A percentile compares a stretch with the other conserved stretches of the same genome.
Evolutionary conservation across 1,140 invertebrate species (phyloP).

Genomic region (Microplitis demolitor): DNA sequence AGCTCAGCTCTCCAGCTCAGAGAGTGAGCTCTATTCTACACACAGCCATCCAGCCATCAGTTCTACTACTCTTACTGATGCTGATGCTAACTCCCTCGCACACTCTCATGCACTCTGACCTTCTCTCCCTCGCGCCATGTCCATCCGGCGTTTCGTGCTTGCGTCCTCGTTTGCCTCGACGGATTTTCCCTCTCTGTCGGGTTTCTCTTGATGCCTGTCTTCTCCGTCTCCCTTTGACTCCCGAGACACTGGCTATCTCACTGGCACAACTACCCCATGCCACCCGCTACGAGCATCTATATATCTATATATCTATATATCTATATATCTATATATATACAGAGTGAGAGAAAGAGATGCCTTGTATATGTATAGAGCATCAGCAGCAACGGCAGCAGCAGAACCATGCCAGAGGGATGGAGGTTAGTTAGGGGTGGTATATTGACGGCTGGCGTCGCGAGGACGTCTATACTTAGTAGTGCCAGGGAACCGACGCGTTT

Average conservation of each 20-base stretch:
- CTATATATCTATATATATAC: background rate
- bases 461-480: conserved; percentile 60
- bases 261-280: too few relatives aligned
- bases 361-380: background rate
- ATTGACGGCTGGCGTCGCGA: conserved; percentile 62
- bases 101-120: conserved; percentile 31
- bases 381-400: conserved; percentile 43
- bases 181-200: background rate
- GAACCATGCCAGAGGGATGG: conserved; percentile 23
- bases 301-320: too few relatives aligned
- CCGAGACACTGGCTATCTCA: background rate
- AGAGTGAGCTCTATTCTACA: too few relatives aligned
- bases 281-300: background rate
- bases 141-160: conserved; percentile 15
- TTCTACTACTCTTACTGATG: too few relatives aligned
- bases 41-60: too few relatives aligned
- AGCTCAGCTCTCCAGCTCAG: background rate
- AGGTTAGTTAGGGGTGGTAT: conserved; percentile 63
- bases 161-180: background rate
- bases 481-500: conserved; percentile 56
- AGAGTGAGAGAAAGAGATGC: background rate
- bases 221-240: conserved; percentile 3
- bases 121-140: conserved; percentile 30
- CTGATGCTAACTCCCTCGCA: conserved; percentile 2
- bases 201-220: conserved; percentile 29